Conservation (phyloP, 2,888 invertebrate genomes). For the Trichopoda pennipes region DNA sequence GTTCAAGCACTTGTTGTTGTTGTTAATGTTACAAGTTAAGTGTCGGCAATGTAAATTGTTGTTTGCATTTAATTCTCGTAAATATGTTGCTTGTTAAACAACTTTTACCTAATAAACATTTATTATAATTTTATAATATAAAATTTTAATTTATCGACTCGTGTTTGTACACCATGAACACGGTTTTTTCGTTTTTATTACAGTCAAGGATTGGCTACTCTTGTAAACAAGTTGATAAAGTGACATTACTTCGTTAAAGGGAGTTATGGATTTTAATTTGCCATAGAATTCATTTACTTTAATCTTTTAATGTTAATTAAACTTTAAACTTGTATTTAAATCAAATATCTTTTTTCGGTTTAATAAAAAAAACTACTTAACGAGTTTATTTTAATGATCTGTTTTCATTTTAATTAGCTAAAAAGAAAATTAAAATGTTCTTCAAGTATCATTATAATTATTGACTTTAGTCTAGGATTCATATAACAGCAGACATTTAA, state of each 20-base stretch:
- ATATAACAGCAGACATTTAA: slow-evolving; percentile 41
- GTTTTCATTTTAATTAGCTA: slow-evolving; percentile 52
- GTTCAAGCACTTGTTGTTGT: slow-evolving; percentile 56
- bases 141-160: slow-evolving; percentile 43
- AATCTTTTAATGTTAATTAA: not conserved
- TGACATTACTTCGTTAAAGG: not conserved
- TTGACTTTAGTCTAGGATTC: slow-evolving; percentile 27
- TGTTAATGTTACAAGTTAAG: slow-evolving; percentile 60
- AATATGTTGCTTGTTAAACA: slow-evolving; percentile 60
- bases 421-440: slow-evolving; percentile 32
- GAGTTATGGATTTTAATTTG: not conserved
- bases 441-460: slow-evolving; percentile 42
- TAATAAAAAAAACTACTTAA: not conserved
- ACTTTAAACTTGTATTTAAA: not conserved
- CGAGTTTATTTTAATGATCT: slow-evolving; percentile 17
- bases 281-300: not conserved
- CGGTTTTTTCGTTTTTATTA: not conserved
- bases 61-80: slow-evolving; percentile 57
- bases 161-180: slow-evolving; percentile 37
- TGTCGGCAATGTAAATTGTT: slow-evolving; percentile 62
- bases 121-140: slow-evolving; percentile 1
- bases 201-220: not conserved
- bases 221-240: not conserved
- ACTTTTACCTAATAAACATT: slow-evolving; percentile 62
- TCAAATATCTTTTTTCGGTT: not conserved